A percentile compares a stretch with the other conserved stretches of the same genome.
phyloP scores from a whole-genome alignment of 2,113 vertebrate genomes.

The Scatophagus argus region DNA sequence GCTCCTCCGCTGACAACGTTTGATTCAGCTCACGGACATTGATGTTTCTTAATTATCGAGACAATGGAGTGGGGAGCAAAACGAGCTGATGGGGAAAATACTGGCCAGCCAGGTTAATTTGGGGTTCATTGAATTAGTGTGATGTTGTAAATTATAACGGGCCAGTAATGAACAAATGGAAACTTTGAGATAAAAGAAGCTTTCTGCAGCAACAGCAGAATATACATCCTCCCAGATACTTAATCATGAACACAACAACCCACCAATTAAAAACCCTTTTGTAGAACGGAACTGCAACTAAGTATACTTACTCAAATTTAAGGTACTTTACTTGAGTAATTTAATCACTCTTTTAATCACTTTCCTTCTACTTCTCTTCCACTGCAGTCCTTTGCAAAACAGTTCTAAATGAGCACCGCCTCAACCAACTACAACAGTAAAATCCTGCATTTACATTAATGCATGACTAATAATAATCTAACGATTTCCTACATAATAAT shows the following conservation, averaged over 20 bases:
- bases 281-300: too few species aligned
- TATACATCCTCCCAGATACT: conserved; percentile 67
- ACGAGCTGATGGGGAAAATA: conserved; percentile 77
- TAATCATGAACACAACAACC: conserved; percentile 65
- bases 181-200: conserved; percentile 52
- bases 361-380: too few species aligned
- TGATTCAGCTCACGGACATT: conserved; percentile 71
- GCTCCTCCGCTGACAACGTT: conserved; percentile 48
- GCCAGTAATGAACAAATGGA: conserved; percentile 66
- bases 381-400: too few species aligned
- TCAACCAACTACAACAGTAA: too few species aligned
- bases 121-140: conserved; percentile 79
- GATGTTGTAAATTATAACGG: conserved; percentile 75
- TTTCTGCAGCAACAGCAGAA: conserved; percentile 62
- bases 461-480: too few species aligned
- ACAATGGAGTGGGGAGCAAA: conserved; percentile 67
- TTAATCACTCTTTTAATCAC: too few species aligned
- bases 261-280: conserved; percentile 70
- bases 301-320: too few species aligned
- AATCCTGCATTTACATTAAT: too few species aligned
- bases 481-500: too few species aligned
- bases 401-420: too few species aligned
- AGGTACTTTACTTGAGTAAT: too few species aligned
- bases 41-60: conserved; percentile 82
- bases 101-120: conserved; percentile 81